Evolutionary conservation across 2,797 vertebrate genomes (phyloP).

Genomic region (Sebastes nivosus): DNA sequence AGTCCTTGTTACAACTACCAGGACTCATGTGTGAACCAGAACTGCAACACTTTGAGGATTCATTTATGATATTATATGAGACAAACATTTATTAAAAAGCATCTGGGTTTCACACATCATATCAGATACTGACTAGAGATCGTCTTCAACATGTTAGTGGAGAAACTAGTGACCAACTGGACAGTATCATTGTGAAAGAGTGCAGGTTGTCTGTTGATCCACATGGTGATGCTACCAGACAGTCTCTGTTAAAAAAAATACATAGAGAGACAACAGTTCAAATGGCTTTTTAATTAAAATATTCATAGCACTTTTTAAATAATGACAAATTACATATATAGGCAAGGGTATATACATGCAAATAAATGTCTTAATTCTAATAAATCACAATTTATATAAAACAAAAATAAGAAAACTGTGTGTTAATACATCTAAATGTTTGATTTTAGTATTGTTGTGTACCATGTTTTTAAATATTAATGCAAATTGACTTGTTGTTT

Average conservation of each 20-base stretch:
- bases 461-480: neutral
- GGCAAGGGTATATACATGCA: neutral
- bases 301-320: neutral
- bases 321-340: neutral
- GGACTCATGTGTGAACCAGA: neutral
- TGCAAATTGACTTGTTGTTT: neutral
- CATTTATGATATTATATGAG: too few relatives aligned
- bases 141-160: neutral
- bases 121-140: neutral
- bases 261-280: neutral
- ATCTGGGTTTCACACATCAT: neutral
- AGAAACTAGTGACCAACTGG: neutral
- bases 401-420: neutral
- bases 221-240: conserved; percentile 33
- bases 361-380: neutral
- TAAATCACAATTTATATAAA: neutral
- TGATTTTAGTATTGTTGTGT: neutral
- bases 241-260: neutral
- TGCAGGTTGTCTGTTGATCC: conserved; percentile 27
- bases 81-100: neutral
- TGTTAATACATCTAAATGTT: neutral
- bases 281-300: neutral
- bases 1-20: neutral
- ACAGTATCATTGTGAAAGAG: neutral
- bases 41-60: too few relatives aligned